Percentiles rank a stretch among this genome's conserved stretches.
Conservation (phyloP, 2,113 vertebrate species). For the Lophochroa leadbeateri region DNA sequence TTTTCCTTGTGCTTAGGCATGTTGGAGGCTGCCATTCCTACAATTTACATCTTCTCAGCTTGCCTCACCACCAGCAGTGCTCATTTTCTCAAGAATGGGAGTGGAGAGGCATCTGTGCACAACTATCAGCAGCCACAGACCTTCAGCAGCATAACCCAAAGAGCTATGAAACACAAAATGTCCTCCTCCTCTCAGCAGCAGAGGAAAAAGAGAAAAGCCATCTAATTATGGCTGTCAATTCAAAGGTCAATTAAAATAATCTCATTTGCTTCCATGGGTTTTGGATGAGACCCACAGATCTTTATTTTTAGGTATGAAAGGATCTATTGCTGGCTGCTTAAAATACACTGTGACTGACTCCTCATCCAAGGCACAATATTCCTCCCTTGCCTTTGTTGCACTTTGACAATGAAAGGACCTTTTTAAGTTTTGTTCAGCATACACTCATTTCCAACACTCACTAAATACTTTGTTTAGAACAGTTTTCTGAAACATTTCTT, state of each 20-base stretch:
- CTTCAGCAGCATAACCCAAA: neutral
- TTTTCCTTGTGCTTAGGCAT: neutral
- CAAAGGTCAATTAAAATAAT: constrained; percentile 55
- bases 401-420: constrained; percentile 26
- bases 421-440: neutral
- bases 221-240: neutral
- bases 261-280: neutral
- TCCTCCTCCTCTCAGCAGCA: neutral
- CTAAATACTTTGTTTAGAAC: neutral
- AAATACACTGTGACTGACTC: neutral
- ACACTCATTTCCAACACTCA: neutral
- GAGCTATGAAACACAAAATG: neutral
- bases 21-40: neutral
- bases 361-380: neutral
- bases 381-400: neutral
- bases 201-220: neutral
- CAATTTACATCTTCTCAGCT: neutral
- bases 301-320: constrained; percentile 72
- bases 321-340: constrained; percentile 42
- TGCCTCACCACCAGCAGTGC: neutral
- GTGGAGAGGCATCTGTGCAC: neutral
- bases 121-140: neutral
- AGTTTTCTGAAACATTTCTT: neutral
- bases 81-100: neutral
- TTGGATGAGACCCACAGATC: neutral